These are phyloP conservation scores for Neotoxoptera formosana DNA, from an alignment of 1,140 invertebrate species.

Conservation along the genomic window DNA sequence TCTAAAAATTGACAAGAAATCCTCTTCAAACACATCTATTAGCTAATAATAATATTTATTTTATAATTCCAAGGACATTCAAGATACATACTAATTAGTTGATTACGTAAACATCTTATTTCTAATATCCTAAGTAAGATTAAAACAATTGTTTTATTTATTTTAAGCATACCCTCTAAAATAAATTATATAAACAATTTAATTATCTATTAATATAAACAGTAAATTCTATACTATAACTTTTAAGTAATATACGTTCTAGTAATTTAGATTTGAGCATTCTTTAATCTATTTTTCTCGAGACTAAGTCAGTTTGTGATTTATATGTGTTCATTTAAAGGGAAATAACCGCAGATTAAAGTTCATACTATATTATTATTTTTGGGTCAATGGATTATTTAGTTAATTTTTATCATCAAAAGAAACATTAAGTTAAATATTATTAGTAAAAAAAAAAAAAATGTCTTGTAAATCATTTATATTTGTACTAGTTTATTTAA, in stretches of 20 bases:
- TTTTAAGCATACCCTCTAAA: background rate
- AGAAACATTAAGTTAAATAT: too few species aligned
- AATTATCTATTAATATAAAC: background rate
- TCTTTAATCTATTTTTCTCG: background rate
- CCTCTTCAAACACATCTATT: background rate
- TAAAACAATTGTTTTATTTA: background rate
- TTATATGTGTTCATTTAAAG: background rate
- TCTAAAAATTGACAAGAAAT: background rate
- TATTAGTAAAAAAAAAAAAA: too few species aligned
- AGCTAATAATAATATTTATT: too few species aligned
- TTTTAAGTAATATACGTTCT: background rate
- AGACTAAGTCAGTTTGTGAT: background rate
- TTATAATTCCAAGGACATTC: too few species aligned
- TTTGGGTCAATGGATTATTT: background rate
- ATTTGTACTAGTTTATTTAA: too few species aligned
- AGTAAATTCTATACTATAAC: background rate
- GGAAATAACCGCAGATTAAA: background rate
- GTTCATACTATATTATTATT: background rate
- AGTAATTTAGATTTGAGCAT: background rate
- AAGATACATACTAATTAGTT: too few species aligned
- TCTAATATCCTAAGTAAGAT: background rate
- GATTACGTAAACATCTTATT: too few species aligned
- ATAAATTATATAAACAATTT: background rate
- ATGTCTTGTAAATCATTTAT: too few species aligned
- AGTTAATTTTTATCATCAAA: background rate